Percentiles rank a stretch among this genome's conserved stretches.
phyloP scores from a whole-genome alignment of 2,888 invertebrate genomes.

The Sepiola atlantica region DNA sequence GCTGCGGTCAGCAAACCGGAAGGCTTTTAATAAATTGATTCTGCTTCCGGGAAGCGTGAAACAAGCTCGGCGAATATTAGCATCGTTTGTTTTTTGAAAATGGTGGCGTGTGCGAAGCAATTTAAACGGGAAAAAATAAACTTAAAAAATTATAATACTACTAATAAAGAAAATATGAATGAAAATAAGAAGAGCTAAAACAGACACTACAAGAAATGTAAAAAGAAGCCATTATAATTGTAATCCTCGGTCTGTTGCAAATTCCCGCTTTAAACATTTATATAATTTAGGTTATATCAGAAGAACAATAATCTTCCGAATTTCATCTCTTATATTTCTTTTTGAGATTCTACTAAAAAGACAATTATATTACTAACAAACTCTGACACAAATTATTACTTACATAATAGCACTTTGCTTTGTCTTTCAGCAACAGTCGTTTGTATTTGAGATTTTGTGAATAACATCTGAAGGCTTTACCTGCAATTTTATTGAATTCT shows the following conservation, averaged over 20 bases:
- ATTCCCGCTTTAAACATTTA: neutral
- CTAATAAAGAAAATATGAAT: neutral
- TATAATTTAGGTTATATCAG: neutral
- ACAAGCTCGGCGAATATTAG: neutral
- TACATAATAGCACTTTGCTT: too few relatives aligned
- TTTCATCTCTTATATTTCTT: too few relatives aligned
- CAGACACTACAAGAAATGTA: neutral
- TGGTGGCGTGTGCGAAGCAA: neutral
- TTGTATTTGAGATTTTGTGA: too few relatives aligned
- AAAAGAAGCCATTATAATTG: neutral
- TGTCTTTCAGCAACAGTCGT: too few relatives aligned
- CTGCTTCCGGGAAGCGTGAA: slow-evolving; percentile 1
- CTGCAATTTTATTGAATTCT: too few relatives aligned
- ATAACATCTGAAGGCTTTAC: too few relatives aligned
- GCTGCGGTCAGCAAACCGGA: slow-evolving; percentile 4
- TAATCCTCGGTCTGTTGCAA: neutral
- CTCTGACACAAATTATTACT: too few relatives aligned
- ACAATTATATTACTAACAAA: too few relatives aligned
- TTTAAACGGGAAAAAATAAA: neutral
- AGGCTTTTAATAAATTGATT: slow-evolving; percentile 22
- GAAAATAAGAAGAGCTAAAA: neutral
- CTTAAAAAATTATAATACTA: neutral
- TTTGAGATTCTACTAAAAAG: too few relatives aligned
- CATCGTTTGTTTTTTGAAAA: neutral
- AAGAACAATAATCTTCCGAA: neutral